These are phyloP conservation scores for Mobula birostris DNA, from an alignment of 2,113 vertebrate species.

Conservation along the genomic window DNA sequence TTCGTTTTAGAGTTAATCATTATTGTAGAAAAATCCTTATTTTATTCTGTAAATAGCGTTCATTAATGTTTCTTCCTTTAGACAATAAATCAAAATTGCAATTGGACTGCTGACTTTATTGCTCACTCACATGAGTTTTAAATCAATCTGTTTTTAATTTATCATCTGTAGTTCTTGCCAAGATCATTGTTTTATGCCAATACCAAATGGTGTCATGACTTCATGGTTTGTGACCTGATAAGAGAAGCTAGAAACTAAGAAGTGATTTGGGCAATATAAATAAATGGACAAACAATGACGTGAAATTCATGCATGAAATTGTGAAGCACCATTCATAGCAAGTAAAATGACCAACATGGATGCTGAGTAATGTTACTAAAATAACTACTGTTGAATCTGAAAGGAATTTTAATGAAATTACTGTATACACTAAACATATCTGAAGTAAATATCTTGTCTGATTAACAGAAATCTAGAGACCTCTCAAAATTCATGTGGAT, in stretches of 20 bases:
- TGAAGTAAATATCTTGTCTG: not conserved
- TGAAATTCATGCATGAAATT: not conserved
- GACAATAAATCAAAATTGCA: not conserved
- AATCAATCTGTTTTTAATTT: not conserved
- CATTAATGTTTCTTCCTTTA: not conserved
- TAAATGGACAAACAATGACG: not conserved
- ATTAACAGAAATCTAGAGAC: not conserved
- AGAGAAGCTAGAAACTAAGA: not conserved
- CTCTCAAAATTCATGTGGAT: not conserved
- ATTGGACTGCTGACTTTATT: not conserved
- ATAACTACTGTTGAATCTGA: not conserved
- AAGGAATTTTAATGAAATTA: not conserved
- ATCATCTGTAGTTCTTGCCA: not conserved
- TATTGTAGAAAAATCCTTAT: not conserved
- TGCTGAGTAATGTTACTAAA: not conserved
- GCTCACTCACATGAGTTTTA: not conserved
- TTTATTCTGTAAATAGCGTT: not conserved
- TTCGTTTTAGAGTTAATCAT: not conserved
- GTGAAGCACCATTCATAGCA: not conserved
- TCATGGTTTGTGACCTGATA: not conserved
- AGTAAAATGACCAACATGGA: not conserved
- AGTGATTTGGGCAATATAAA: not conserved
- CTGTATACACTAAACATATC: not conserved
- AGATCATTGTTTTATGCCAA: not conserved
- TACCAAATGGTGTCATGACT: not conserved